These are phyloP conservation scores for Spisula subtruncata DNA, from an alignment of 2,888 invertebrate genomes.

Conservation along the genomic window DNA sequence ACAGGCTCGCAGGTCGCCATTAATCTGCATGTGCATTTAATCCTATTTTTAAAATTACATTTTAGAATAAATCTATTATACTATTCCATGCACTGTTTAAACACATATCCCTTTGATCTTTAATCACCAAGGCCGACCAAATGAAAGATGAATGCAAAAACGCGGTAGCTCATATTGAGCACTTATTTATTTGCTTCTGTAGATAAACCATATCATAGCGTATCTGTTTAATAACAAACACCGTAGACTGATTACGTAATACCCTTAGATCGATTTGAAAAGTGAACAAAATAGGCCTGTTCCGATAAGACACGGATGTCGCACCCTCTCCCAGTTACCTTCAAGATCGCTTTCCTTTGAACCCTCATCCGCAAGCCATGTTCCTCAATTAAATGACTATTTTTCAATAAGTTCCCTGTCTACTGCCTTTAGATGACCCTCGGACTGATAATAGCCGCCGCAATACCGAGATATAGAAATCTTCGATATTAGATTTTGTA, in stretches of 20 bases:
- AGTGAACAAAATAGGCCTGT: conserved; percentile 38
- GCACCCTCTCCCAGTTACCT: conserved; percentile 50
- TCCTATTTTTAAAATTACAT: conserved; percentile 25
- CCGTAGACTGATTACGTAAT: conserved; percentile 41
- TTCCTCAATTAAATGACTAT: conserved; percentile 71
- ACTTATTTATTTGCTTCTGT: not conserved
- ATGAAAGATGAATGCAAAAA: conserved; percentile 16
- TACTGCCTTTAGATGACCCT: conserved; percentile 66
- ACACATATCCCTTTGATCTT: conserved; percentile 9
- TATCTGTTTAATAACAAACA: conserved; percentile 1
- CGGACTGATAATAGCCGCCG: conserved; percentile 61
- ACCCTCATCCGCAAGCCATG: conserved; percentile 52
- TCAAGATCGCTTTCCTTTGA: conserved; percentile 63
- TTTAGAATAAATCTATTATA: conserved; percentile 28
- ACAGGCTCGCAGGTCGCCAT: not conserved
- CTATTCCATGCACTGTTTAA: not conserved
- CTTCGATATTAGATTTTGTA: conserved; percentile 69
- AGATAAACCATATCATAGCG: conserved; percentile 6
- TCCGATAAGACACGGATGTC: conserved; percentile 64
- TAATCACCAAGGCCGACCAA: not conserved
- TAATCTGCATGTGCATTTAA: not conserved
- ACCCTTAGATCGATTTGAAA: conserved; percentile 37
- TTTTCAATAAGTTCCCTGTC: conserved; percentile 70
- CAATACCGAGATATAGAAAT: conserved; percentile 59
- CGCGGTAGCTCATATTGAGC: not conserved